Evolutionary conservation across 2,797 vertebrate species (phyloP).

Genomic region (Urosaurus nigricauda): DNA sequence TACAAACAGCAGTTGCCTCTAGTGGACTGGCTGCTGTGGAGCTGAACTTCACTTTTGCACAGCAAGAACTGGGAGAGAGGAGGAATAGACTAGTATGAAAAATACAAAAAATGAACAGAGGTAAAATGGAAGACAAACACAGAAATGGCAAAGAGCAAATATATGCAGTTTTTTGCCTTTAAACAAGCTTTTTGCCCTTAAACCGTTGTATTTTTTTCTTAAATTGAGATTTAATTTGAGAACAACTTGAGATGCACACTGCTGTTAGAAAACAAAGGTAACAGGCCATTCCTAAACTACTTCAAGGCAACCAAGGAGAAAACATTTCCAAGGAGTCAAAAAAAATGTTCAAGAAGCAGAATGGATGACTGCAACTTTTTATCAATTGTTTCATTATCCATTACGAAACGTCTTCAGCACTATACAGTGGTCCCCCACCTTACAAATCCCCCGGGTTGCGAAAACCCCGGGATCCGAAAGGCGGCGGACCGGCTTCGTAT

Average conservation of each 20-base stretch:
- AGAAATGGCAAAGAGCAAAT: not conserved
- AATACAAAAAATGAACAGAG: not conserved
- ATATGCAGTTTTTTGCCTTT: not conserved
- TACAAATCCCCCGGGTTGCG: too few relatives aligned
- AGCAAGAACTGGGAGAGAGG: not conserved
- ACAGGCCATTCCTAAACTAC: not conserved
- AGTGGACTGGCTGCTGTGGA: not conserved
- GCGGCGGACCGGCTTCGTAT: too few relatives aligned
- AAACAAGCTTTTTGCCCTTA: not conserved
- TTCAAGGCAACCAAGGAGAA: not conserved
- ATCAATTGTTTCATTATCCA: not conserved
- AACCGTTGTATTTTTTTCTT: not conserved
- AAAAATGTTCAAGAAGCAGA: not conserved
- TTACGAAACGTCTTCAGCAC: slow-evolving; percentile 5
- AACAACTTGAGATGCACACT: not conserved
- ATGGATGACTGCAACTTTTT: not conserved
- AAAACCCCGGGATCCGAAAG: too few relatives aligned
- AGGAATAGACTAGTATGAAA: not conserved
- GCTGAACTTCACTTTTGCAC: not conserved
- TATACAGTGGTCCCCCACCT: too few relatives aligned
- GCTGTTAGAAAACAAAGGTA: not conserved
- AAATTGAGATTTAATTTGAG: not conserved
- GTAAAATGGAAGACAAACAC: not conserved
- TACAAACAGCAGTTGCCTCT: not conserved
- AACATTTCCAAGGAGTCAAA: not conserved